A percentile compares a stretch with the other conserved stretches of the same genome.
These are phyloP conservation scores for Prenolepis imparis DNA, from an alignment of 2,888 invertebrate species.

Conservation along the genomic window DNA sequence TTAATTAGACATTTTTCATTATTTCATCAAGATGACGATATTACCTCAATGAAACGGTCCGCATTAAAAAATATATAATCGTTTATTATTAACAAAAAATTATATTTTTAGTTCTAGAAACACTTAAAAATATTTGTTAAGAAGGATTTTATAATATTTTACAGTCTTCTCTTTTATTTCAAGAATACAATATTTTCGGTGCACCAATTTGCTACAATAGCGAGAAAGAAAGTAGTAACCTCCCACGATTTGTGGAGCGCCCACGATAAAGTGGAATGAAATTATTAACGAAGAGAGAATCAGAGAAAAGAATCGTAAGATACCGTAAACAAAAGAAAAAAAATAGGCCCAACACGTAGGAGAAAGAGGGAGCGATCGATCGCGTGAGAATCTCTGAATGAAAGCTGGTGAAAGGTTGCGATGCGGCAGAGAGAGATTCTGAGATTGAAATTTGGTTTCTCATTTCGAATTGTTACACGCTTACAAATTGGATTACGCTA, in stretches of 20 bases:
- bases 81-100: too few relatives aligned
- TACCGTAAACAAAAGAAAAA: constrained; percentile 19
- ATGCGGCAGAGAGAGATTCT: not conserved
- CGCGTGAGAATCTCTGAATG: constrained; percentile 45
- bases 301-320: constrained; percentile 32
- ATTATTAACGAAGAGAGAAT: constrained; percentile 12
- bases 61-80: too few relatives aligned
- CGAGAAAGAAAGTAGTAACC: not conserved
- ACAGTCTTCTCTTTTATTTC: too few relatives aligned
- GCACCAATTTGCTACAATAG: constrained; percentile 18
- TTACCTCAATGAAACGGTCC: too few relatives aligned
- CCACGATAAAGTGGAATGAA: constrained; percentile 7
- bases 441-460: constrained; percentile 40
- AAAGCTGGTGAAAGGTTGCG: constrained; percentile 48
- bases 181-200: too few relatives aligned
- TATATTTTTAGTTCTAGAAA: too few relatives aligned
- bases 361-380: constrained; percentile 23
- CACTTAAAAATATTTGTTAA: too few relatives aligned
- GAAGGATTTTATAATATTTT: too few relatives aligned
- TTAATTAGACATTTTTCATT: too few relatives aligned
- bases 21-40: too few relatives aligned
- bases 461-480: constrained; percentile 18
- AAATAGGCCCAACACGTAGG: not conserved
- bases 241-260: not conserved
- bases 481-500: constrained; percentile 28